Evolutionary conservation across 2,113 vertebrate species (phyloP).

Genomic region (Phalacrocorax aristotelis): DNA sequence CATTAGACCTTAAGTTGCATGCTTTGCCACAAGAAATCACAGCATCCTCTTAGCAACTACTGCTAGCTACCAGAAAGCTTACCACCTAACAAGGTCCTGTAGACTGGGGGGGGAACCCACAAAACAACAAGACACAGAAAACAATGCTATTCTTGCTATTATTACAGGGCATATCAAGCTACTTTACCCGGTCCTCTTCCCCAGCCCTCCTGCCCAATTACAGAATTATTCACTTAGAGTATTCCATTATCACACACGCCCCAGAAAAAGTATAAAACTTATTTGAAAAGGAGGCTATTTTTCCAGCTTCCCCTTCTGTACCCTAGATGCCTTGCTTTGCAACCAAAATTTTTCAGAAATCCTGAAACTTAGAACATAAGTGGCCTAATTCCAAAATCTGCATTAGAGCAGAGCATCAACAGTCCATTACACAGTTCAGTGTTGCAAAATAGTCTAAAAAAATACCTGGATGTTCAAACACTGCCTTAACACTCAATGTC

Average conservation of each 20-base stretch:
- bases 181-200: background rate
- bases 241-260: background rate
- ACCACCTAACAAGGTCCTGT: background rate
- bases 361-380: background rate
- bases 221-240: background rate
- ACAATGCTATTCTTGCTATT: background rate
- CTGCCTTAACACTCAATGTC: background rate
- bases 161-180: background rate
- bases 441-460: background rate
- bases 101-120: fast-evolving
- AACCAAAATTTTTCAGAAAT: background rate
- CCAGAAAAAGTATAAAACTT: background rate
- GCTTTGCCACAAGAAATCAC: background rate
- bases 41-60: background rate
- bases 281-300: background rate
- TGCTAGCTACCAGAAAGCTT: background rate
- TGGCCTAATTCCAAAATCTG: background rate
- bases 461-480: background rate
- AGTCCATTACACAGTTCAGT: background rate
- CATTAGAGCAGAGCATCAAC: background rate
- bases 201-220: background rate
- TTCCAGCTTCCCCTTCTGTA: background rate
- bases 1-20: background rate
- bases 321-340: background rate
- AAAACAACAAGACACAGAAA: background rate